Percentiles rank a stretch among this genome's conserved stretches.
Conservation (phyloP, 2,888 invertebrate genomes). For the Xanthia icteritia region DNA sequence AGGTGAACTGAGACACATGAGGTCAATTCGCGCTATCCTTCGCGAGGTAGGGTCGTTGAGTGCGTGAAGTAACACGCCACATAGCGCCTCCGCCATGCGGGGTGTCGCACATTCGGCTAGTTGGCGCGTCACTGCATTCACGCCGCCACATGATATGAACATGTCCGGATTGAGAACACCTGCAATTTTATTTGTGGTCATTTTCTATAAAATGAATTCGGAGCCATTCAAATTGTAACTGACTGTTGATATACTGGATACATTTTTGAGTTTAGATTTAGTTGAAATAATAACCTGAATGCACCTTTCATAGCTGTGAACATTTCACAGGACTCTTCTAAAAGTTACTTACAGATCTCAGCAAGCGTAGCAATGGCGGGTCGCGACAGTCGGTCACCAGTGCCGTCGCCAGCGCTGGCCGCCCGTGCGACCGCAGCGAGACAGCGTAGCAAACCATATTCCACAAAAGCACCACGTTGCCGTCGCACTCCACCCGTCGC, state of each 20-base stretch:
- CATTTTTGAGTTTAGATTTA: neutral
- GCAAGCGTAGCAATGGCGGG: conserved; percentile 96
- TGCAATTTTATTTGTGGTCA: conserved; percentile 66
- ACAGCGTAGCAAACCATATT: conserved; percentile 94
- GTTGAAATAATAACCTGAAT: neutral
- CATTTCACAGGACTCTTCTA: neutral
- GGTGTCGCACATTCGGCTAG: conserved; percentile 96
- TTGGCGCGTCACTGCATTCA: conserved; percentile 95
- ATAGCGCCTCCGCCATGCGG: conserved; percentile 96
- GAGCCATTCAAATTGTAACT: neutral
- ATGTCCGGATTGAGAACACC: conserved; percentile 95
- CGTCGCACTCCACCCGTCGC: conserved; percentile 92
- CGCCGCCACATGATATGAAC: conserved; percentile 95
- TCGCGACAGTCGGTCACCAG: conserved; percentile 94
- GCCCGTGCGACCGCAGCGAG: conserved; percentile 94
- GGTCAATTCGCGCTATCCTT: conserved; percentile 93
- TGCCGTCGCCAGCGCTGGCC: conserved; percentile 93
- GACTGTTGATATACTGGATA: neutral
- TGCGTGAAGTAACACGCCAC: conserved; percentile 96
- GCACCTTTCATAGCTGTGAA: neutral
- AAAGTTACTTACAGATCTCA: conserved; percentile 93
- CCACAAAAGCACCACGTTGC: conserved; percentile 93
- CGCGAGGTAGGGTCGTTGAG: conserved; percentile 96
- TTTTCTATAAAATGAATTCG: neutral
- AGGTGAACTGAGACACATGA: conserved; percentile 96